Percentiles rank a stretch among this genome's conserved stretches.
phyloP scores from a whole-genome alignment of 2,888 invertebrate genomes.

The Calliopum simillimum region DNA sequence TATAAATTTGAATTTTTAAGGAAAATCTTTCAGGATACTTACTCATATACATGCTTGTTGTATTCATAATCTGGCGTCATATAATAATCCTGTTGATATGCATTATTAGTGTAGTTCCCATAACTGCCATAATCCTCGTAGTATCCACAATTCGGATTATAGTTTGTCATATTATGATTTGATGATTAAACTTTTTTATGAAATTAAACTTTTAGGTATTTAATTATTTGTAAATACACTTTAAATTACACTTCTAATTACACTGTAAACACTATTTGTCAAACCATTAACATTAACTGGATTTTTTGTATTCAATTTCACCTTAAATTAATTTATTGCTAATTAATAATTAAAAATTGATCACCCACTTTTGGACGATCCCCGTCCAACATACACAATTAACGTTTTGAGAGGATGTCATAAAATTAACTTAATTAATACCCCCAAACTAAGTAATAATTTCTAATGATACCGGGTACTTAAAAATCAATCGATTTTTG shows the following conservation, averaged over 20 bases:
- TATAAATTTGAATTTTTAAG: not conserved
- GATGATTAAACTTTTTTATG: conserved; percentile 11
- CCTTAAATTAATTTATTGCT: too few relatives aligned
- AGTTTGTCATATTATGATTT: conserved; percentile 58
- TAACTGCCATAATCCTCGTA: conserved; percentile 64
- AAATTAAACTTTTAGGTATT: not conserved
- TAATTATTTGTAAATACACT: conserved; percentile 9
- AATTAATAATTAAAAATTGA: too few relatives aligned
- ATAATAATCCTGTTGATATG: conserved; percentile 66
- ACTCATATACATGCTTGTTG: conserved; percentile 65
- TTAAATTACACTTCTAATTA: not conserved
- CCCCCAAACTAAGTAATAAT: conserved; percentile 15
- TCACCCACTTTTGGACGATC: not conserved
- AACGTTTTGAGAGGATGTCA: conserved; percentile 18
- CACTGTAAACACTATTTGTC: too few relatives aligned
- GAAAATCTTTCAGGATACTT: conserved; percentile 48
- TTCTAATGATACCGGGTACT: conserved; percentile 18
- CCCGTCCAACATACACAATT: not conserved
- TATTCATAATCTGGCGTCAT: conserved; percentile 66
- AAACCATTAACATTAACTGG: too few relatives aligned
- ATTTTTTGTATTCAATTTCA: too few relatives aligned
- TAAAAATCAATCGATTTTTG: conserved; percentile 21
- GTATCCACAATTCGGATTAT: conserved; percentile 66
- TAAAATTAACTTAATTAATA: conserved; percentile 20
- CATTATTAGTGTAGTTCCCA: conserved; percentile 52